Conservation (phyloP, 1,140 invertebrate species). For the Diorhabda sublineata region DNA sequence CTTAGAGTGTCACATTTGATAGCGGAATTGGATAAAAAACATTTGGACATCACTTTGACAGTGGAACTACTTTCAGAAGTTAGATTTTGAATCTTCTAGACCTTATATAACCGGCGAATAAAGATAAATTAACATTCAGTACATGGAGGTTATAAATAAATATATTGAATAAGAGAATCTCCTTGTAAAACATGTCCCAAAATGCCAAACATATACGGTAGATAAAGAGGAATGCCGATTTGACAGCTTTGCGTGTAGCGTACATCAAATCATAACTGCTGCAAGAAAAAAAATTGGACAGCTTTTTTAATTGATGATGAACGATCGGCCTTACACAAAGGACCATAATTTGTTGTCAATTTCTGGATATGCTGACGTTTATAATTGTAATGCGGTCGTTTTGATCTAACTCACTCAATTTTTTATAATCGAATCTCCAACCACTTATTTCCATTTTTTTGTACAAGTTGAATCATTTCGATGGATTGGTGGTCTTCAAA, state of each 20-base stretch:
- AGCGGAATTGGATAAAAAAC: too few species aligned
- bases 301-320: constrained; percentile 46
- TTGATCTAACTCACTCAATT: constrained; percentile 36
- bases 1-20: too few species aligned
- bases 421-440: constrained; percentile 23
- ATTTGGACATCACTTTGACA: too few species aligned
- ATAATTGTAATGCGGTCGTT: constrained; percentile 43
- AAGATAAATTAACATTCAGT: too few species aligned
- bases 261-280: constrained; percentile 43
- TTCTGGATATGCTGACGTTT: constrained; percentile 45
- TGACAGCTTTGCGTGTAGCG: constrained; percentile 39
- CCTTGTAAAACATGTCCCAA: neutral
- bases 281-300: constrained; percentile 32
- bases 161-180: too few species aligned
- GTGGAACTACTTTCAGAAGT: too few species aligned
- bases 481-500: constrained; percentile 13
- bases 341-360: constrained; percentile 49
- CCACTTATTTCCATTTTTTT: constrained; percentile 2
- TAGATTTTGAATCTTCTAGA: too few species aligned
- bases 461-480: constrained; percentile 9
- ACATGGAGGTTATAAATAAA: too few species aligned
- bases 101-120: too few species aligned
- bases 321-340: constrained; percentile 45
- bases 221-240: constrained; percentile 29
- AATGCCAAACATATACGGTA: neutral